Percentiles rank a stretch among this genome's conserved stretches.
Conservation (phyloP, 2,888 invertebrate genomes). For the Peribatodes rhomboidaria region DNA sequence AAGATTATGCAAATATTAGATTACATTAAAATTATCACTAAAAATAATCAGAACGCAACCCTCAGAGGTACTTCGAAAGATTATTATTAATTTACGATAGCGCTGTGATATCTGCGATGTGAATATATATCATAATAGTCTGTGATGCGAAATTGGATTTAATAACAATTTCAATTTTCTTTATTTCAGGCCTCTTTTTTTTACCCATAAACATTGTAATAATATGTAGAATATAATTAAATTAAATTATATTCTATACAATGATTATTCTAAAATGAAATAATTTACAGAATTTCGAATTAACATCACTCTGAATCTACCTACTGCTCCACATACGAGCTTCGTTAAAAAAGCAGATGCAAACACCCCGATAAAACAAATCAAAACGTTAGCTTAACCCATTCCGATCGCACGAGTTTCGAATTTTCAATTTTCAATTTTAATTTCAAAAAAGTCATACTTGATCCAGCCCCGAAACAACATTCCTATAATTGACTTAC, state of each 20-base stretch:
- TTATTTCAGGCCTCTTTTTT: too few relatives aligned
- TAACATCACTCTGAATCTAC: not conserved
- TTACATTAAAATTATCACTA: not conserved
- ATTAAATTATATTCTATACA: too few relatives aligned
- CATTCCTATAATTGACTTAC: constrained; percentile 43
- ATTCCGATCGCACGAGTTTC: constrained; percentile 13
- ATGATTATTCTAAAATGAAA: too few relatives aligned
- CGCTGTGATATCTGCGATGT: not conserved
- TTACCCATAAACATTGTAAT: too few relatives aligned
- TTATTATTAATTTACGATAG: constrained; percentile 8
- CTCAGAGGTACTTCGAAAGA: not conserved
- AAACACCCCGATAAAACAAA: constrained; percentile 2
- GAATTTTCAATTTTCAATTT: constrained; percentile 26
- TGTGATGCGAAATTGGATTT: constrained; percentile 8
- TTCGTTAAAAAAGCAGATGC: not conserved
- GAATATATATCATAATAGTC: constrained; percentile 11
- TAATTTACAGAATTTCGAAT: not conserved
- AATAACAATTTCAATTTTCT: not conserved
- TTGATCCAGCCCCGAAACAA: constrained; percentile 30
- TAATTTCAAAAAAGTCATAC: constrained; percentile 30
- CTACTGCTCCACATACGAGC: not conserved
- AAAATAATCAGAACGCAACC: constrained; percentile 1
- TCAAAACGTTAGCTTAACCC: constrained; percentile 16
- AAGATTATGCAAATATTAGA: not conserved
- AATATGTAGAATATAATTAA: too few relatives aligned